Evolutionary conservation across 2,888 invertebrate species (phyloP).

Genomic region (Amaurobius ferox): DNA sequence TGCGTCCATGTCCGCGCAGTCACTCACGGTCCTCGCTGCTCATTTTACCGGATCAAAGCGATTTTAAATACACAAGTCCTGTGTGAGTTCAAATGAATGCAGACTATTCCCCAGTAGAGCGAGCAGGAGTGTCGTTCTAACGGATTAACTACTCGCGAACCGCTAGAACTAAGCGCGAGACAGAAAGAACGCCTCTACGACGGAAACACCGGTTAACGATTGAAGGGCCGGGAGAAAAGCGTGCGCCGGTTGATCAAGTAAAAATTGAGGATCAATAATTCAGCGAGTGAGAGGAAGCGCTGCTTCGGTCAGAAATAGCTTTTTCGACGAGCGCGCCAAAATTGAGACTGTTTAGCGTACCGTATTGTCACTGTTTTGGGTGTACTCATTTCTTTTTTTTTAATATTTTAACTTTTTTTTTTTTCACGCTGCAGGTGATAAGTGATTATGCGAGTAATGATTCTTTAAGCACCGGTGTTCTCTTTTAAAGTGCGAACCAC

Average conservation of each 20-base stretch:
- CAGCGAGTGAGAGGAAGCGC: constrained; percentile 48
- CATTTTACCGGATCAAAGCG: neutral
- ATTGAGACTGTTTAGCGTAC: constrained; percentile 36
- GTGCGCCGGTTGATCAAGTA: constrained; percentile 61
- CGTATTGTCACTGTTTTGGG: neutral
- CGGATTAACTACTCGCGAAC: constrained; percentile 45
- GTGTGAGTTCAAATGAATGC: constrained; percentile 15
- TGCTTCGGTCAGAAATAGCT: constrained; percentile 48
- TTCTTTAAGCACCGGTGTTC: too few species aligned
- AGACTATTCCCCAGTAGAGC: constrained; percentile 5
- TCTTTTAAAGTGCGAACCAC: too few species aligned
- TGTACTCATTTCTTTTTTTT: too few species aligned
- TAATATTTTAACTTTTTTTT: too few species aligned
- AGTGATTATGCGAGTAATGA: too few species aligned
- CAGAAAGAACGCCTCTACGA: constrained; percentile 6
- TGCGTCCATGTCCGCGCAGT: constrained; percentile 25
- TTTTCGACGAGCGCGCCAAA: constrained; percentile 59
- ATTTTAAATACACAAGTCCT: neutral
- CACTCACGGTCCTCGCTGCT: neutral
- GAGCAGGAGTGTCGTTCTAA: constrained; percentile 37
- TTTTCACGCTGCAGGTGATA: too few species aligned
- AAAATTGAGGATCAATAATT: constrained; percentile 69
- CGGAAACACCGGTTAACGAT: constrained; percentile 45
- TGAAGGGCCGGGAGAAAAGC: constrained; percentile 42
- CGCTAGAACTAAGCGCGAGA: constrained; percentile 59